A percentile compares a stretch with the other conserved stretches of the same genome.
These are phyloP conservation scores for Erebia aethiops DNA, from an alignment of 2,888 invertebrate species.

Conservation along the genomic window DNA sequence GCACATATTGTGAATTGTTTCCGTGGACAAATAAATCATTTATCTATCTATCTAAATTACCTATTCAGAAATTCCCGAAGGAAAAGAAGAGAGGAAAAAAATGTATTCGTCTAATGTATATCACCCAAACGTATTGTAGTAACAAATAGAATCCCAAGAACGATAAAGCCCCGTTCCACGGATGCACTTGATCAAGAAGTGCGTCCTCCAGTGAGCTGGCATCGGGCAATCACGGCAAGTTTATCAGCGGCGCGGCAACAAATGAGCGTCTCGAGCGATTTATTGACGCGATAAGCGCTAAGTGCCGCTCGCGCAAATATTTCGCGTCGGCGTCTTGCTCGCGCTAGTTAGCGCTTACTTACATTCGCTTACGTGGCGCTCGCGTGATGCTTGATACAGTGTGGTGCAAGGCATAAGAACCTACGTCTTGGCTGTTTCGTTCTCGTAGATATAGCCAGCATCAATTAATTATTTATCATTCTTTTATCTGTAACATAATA, in stretches of 20 bases:
- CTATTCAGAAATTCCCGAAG: no score
- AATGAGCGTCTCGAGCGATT: conserved; percentile 50
- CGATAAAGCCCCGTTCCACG: background rate
- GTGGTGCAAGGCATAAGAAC: conserved; percentile 32
- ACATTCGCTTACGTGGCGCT: conserved; percentile 50
- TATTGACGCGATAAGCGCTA: conserved; percentile 56
- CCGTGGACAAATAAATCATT: no score
- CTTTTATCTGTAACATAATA: no score
- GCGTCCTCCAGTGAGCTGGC: conserved; percentile 22
- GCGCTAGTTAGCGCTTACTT: conserved; percentile 75
- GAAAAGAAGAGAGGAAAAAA: no score
- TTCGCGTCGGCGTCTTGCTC: conserved; percentile 64
- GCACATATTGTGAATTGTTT: no score
- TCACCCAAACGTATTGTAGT: background rate
- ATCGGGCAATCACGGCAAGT: conserved; percentile 40
- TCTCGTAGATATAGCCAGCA: no score
- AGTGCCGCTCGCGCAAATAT: conserved; percentile 72
- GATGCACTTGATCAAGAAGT: conserved; percentile 16
- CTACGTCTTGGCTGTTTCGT: background rate
- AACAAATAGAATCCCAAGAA: background rate
- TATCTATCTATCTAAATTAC: no score
- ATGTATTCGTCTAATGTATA: no score
- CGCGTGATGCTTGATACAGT: conserved; percentile 49
- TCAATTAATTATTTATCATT: background rate
- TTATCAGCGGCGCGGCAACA: conserved; percentile 46